Evolutionary conservation across 2,888 invertebrate genomes (phyloP).

Genomic region (Dicroscelio sp.): DNA sequence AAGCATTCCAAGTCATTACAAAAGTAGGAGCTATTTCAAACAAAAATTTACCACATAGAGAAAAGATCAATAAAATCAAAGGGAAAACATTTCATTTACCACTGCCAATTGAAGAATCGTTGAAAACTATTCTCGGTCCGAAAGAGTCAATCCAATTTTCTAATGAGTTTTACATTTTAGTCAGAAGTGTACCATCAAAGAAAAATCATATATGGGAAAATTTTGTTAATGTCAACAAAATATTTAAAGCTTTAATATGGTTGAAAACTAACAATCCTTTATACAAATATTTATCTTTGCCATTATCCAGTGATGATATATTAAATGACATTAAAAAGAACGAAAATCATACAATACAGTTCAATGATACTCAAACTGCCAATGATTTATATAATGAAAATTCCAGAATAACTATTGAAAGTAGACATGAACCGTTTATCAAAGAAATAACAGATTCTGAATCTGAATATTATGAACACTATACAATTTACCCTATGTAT

Average conservation of each 20-base stretch:
- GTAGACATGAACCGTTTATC: not conserved
- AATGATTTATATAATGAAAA: too few species aligned
- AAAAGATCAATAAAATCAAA: constrained; percentile 80
- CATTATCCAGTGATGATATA: too few species aligned
- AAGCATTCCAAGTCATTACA: constrained; percentile 89
- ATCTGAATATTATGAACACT: constrained; percentile 1
- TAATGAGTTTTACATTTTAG: constrained; percentile 87
- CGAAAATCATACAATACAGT: too few species aligned
- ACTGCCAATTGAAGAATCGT: constrained; percentile 87
- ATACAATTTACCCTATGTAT: constrained; percentile 16
- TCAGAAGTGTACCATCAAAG: constrained; percentile 87
- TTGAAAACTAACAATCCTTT: constrained; percentile 85
- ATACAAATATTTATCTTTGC: too few species aligned
- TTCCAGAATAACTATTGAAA: not conserved
- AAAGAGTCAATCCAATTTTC: not conserved
- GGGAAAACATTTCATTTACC: constrained; percentile 76
- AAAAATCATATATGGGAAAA: constrained; percentile 81
- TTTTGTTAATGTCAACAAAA: constrained; percentile 17
- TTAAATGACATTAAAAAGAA: too few species aligned
- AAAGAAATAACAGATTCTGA: constrained; percentile 1
- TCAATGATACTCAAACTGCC: too few species aligned
- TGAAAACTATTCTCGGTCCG: constrained; percentile 47
- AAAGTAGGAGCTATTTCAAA: constrained; percentile 87
- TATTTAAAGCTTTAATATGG: constrained; percentile 80
- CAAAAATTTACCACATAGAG: constrained; percentile 84